Evolutionary conservation across 2,797 vertebrate genomes (phyloP), one percentile per base, ranked within the genome.

Genomic region (Morelia viridis): DNA sequence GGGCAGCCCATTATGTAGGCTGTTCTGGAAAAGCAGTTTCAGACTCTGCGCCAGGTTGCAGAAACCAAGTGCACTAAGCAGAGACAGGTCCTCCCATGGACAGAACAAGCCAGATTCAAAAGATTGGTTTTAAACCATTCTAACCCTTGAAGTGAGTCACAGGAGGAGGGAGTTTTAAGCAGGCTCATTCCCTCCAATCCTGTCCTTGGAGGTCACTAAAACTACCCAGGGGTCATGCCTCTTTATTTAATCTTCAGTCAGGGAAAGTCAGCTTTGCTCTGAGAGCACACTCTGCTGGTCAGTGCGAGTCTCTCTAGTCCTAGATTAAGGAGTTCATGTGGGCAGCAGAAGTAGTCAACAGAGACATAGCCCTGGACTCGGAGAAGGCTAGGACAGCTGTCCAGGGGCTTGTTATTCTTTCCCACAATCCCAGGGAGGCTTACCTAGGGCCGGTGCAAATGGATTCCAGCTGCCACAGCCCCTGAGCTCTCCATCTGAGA

Each of bases 1-100:
- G 95, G 95, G 90, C 96, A 93, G 90, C 89, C 87, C 62, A 90
- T 91, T 94, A 61, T 90, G 94, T 68, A 86, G 91, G 85, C 90
- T 89, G 60, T 85, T 92, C 94, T 84, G 86, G 94, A 88, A 93
- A 94, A 96, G 86, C 93, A 46, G 91, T 88, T n/a, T 4, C 80
- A 93, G 94, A 95, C 94, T 91, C 89, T 1, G 1, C 93, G 88
- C 93, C 71, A 89, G 94, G 76, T 94, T 89, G 91, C 61, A 71
- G n/a, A 57, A 12, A 57, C 61, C 58, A 31, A 90, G 93, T 91
- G 93, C 90, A 89, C 91, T 90, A 90, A 46, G 65, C 31, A 64
- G 90, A 80, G 91, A 87, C 80, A 68, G 11, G 62, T 11, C 41
- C 89, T 87, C 12, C 22, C 41, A 35, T 12, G 31, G 15, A 2